Evolutionary conservation across 2,888 invertebrate species (phyloP).

Genomic region (Drosophila hawaiiensis): DNA sequence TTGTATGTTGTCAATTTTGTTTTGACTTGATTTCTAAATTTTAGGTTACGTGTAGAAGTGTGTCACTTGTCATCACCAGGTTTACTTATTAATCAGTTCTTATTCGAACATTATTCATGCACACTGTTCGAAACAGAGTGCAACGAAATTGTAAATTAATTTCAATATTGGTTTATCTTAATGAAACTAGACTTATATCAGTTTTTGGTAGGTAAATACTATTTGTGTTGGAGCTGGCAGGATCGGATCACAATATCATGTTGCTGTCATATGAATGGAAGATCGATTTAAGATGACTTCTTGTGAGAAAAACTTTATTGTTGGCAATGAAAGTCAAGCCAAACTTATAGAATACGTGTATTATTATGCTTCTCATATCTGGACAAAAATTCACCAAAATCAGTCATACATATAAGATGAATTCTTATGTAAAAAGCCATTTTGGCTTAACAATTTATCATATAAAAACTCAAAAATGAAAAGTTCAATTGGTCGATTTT

Average conservation of each 20-base stretch:
- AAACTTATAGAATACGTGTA: background rate
- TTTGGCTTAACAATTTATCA: background rate
- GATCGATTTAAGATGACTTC: background rate
- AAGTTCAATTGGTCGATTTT: fast-evolving
- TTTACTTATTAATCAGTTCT: conserved; percentile 11
- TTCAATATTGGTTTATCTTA: background rate
- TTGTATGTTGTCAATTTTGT: background rate
- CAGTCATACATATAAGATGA: background rate
- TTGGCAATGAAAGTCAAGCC: background rate
- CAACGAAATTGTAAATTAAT: background rate
- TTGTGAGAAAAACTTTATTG: background rate
- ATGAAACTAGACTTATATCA: background rate
- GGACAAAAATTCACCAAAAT: background rate
- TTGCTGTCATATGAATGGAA: background rate
- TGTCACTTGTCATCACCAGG: conserved; percentile 38
- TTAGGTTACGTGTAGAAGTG: conserved; percentile 11
- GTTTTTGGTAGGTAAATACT: background rate
- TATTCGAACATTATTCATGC: background rate
- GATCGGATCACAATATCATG: background rate
- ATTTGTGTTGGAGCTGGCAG: background rate
- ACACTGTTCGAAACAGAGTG: background rate
- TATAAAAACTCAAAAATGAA: background rate
- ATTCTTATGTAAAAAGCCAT: background rate
- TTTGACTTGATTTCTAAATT: conserved; percentile 14
- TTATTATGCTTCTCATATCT: background rate